These are phyloP conservation scores for Bungarus multicinctus DNA, from an alignment of 2,113 vertebrate species.

Conservation along the genomic window DNA sequence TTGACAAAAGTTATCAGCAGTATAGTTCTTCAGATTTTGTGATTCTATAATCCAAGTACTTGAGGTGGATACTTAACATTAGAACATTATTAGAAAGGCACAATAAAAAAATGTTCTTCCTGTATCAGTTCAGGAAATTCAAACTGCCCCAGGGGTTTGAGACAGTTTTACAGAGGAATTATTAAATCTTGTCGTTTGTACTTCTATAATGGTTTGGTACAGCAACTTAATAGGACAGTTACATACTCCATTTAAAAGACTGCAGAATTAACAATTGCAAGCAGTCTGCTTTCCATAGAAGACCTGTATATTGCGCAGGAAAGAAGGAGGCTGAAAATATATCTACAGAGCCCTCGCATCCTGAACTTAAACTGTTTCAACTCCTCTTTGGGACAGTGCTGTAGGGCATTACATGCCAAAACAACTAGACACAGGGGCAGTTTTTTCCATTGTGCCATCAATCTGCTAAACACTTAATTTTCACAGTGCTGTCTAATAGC, in stretches of 20 bases:
- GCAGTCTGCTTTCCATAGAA: neutral
- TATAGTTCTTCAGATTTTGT: neutral
- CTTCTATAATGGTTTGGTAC: neutral
- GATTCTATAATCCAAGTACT: neutral
- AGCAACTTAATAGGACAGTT: neutral
- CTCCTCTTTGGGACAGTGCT: neutral
- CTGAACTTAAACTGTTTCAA: neutral
- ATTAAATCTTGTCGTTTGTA: neutral
- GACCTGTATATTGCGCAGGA: neutral
- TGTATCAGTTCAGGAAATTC: neutral
- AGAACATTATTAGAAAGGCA: neutral
- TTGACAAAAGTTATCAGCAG: neutral
- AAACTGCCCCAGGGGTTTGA: neutral
- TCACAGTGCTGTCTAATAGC: too few relatives aligned
- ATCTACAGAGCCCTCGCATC: neutral
- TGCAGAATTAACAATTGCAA: neutral
- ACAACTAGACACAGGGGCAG: neutral
- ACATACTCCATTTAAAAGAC: neutral
- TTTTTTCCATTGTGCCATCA: too few relatives aligned
- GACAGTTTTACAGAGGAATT: neutral
- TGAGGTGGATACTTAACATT: neutral
- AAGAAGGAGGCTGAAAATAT: neutral
- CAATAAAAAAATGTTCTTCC: neutral
- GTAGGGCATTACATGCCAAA: neutral
- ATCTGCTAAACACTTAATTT: too few relatives aligned